Evolutionary conservation across 2,888 invertebrate genomes (phyloP).

Genomic region (Liopterus haemorrhoidalis): DNA sequence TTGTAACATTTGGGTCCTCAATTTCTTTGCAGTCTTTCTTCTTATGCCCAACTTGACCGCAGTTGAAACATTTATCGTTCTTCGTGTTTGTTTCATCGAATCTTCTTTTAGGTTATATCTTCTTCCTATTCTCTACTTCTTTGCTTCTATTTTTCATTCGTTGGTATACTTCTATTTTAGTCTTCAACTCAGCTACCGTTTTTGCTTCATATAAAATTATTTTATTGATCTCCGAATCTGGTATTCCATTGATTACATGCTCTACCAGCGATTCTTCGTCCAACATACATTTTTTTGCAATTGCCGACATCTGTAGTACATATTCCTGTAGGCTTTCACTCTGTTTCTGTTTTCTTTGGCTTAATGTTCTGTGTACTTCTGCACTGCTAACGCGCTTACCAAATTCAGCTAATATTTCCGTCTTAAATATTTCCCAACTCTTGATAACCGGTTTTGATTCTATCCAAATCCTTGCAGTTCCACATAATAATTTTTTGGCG

Average conservation of each 20-base stretch:
- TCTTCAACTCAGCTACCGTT: too few species aligned
- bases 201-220: too few species aligned
- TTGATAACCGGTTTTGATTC: constrained; percentile 4
- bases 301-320: constrained; percentile 5
- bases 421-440: constrained; percentile 1
- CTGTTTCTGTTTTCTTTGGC: constrained; percentile 9
- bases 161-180: too few species aligned
- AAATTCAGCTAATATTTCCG: background rate
- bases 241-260: background rate
- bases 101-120: background rate
- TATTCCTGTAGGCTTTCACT: constrained; percentile 19
- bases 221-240: background rate
- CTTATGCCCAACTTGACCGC: background rate
- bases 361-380: constrained; percentile 4
- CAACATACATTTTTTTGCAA: background rate
- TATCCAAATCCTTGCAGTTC: too few species aligned
- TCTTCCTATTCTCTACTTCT: too few species aligned
- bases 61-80: constrained; percentile 4
- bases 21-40: background rate
- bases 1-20: constrained; percentile 11
- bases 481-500: constrained; percentile 6
- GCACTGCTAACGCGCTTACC: constrained; percentile 4
- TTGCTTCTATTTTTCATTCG: too few species aligned
- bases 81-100: too few species aligned
- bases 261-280: background rate